Evolutionary conservation across 2,113 vertebrate species (phyloP), one percentile per base, ranked within the genome.

Genomic region (Fregetta grallaria): DNA sequence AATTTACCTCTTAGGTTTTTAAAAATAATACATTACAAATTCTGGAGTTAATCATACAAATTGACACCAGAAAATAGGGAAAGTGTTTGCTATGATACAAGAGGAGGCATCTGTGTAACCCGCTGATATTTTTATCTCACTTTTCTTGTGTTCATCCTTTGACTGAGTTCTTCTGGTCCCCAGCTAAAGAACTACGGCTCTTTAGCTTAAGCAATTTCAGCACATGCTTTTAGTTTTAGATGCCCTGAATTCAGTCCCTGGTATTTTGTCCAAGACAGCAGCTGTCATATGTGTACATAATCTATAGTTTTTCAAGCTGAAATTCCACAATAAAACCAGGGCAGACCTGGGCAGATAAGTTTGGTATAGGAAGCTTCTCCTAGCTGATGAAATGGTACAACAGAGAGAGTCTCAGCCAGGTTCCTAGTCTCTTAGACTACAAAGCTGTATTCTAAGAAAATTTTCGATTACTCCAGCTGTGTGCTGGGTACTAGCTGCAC

Each of bases 51-150:
- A 76, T 81, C 20, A 29, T 21, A 72, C 22, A 75, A 81, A 93
- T 30, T 68, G 34, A 85, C 49, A 85, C 14, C 29, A 72, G 70
- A 85, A 91, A 94, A 74, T 5, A 86, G 50, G 58, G 27, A 77
- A 88, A 84, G 56, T 30, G 25, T 75, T 91, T 74, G 49, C 61
- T 53, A 2, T 38, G 58, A 53, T 44, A 81, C 40, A 75, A 75
- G 61, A 96, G 58, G 80, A 92, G 67, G 83, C 76, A 92, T 87
- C 86, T 95, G 66, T 87, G 73, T 79, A 68, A 81, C 34, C 17
- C 17, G 0, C 25, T 82, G 83, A 9, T 86, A 86, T 80, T 95
- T 95, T 92, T 92, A 84, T 66, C 66, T 78, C 73, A 25, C 30
- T 90, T 76, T 83, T 78, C 68, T 72, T 76, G 20, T 5, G 4